Evolutionary conservation across 2,797 vertebrate genomes (phyloP), one percentile per base, ranked within the genome.

Genomic region (Gobio occitaniae): DNA sequence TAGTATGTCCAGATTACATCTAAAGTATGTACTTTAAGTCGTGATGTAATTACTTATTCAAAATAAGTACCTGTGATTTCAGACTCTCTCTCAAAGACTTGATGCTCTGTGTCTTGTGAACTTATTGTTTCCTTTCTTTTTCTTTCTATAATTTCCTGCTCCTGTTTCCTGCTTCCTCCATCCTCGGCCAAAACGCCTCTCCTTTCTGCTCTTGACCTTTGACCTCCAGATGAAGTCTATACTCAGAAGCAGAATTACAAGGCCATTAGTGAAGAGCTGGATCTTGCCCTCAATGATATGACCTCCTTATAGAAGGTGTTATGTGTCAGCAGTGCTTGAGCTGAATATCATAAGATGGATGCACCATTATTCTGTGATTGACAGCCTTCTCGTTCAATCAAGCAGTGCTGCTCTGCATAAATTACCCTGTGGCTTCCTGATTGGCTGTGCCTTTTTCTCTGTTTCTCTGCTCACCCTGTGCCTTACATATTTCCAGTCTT

Each of bases 161-260:
- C 75, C 87, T 87, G 84, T 77, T 81, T 78, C 72, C 71, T 82
- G 25, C 17, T 7, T 66, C 59, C 78, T 78, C 44, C 6, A 74
- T 87, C 82, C 78, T 90, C 86, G 89, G 80, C 88, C 19, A 88
- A 71, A 63, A 44, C 36, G 88, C 92, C 82, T 11, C 90, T 78
- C 69, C 79, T 72, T 61, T 89, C 72, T 88, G 85, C 76, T 82
- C 78, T 68, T 82, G 85, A 86, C 90, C 88, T 90, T 17, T 68
- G 66, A 89, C 91, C 88, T 90, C 9, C 92, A 98, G 97, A 98
- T 0, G 96, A 98, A 94, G 92, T 98, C 63, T 97, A 97, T 6
- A 93, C 96, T 91, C 97, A 97, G 96, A 98, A 98, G 94, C 95
- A 97, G 91, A 97, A 96, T 92, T 96, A 94, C 94, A 98, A 97